These are phyloP conservation scores for Pogonus chalceus DNA, from an alignment of 1,140 invertebrate genomes.

Conservation along the genomic window DNA sequence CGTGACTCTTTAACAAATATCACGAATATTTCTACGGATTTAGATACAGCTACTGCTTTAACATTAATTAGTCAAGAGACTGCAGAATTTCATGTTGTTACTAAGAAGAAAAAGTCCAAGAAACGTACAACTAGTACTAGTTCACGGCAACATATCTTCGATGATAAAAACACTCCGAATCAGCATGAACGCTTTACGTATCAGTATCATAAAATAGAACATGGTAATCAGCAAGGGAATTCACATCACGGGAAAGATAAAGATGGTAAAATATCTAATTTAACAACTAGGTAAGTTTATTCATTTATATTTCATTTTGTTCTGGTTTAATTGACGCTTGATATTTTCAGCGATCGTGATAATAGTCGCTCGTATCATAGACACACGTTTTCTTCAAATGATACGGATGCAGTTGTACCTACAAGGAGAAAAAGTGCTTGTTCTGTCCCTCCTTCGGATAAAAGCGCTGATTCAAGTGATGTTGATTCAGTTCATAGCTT, in stretches of 20 bases:
- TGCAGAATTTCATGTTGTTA: conserved; percentile 59
- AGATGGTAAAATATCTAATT: too few species aligned
- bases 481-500: conserved; percentile 63
- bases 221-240: too few species aligned
- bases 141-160: too few species aligned
- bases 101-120: conserved; percentile 60
- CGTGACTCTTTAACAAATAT: not conserved
- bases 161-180: too few species aligned
- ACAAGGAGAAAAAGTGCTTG: conserved; percentile 42
- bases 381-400: conserved; percentile 12
- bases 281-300: too few species aligned
- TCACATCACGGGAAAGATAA: too few species aligned
- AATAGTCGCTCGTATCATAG: conserved; percentile 22
- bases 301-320: too few species aligned
- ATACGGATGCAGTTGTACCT: conserved; percentile 16
- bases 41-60: not conserved
- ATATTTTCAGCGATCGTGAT: too few species aligned
- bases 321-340: too few species aligned
- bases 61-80: conserved; percentile 31
- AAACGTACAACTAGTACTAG: conserved; percentile 47
- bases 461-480: conserved; percentile 62
- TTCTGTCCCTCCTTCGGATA: conserved; percentile 56
- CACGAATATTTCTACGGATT: not conserved
- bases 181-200: too few species aligned
- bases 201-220: too few species aligned